A percentile compares a stretch with the other conserved stretches of the same genome.
Conservation (phyloP, 2,113 vertebrate species). For the Scophthalmus maximus region DNA sequence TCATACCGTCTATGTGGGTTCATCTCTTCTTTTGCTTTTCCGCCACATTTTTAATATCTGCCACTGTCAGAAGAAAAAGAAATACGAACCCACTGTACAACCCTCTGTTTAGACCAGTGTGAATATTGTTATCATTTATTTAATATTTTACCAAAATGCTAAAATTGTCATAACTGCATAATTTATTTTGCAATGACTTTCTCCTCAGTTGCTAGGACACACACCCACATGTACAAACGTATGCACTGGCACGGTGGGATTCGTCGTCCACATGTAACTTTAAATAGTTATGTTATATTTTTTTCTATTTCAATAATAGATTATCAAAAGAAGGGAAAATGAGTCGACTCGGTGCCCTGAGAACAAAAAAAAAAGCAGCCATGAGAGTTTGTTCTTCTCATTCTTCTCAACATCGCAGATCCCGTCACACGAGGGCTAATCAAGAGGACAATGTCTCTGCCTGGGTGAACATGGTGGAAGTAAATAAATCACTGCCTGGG, state of each 20-base stretch:
- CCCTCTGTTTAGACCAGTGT: too few relatives aligned
- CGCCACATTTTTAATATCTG: too few relatives aligned
- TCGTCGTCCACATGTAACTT: neutral
- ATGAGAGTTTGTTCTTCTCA: neutral
- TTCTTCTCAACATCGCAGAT: constrained; percentile 6
- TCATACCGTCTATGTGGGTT: too few relatives aligned
- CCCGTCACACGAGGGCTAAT: constrained; percentile 22
- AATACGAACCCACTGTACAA: too few relatives aligned
- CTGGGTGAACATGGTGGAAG: constrained; percentile 65
- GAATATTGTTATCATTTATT: too few relatives aligned
- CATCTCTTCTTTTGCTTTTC: too few relatives aligned
- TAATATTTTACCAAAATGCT: too few relatives aligned
- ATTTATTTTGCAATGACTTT: too few relatives aligned
- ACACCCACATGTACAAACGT: neutral
- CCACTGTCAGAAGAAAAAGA: too few relatives aligned
- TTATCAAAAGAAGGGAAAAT: neutral
- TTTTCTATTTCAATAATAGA: neutral
- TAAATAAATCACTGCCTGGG: constrained; percentile 64
- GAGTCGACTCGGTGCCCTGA: neutral
- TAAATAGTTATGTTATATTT: neutral
- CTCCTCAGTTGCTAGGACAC: neutral
- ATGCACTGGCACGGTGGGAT: neutral
- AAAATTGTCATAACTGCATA: too few relatives aligned
- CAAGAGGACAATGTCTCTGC: constrained; percentile 40
- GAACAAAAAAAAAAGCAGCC: neutral